Base-by-base conservation (phyloP, 2,113 vertebrate species). In the Macrotis lagotis region DNA sequence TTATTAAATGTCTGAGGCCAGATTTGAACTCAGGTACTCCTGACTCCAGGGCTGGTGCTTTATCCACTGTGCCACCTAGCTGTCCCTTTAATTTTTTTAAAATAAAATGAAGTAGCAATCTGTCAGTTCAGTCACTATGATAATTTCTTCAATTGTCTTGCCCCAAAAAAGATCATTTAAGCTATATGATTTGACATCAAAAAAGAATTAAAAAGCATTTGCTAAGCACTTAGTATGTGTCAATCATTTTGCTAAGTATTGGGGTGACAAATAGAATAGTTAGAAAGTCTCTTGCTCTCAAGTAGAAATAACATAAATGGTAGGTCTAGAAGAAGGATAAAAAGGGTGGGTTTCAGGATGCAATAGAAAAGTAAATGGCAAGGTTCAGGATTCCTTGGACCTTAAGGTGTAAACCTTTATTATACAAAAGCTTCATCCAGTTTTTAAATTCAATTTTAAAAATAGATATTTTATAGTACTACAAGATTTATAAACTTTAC, bases 61-160 rank as follows among this genome's bases (percentile, higher is more conserved):
- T n/a, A n/a, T n/a, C n/a, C n/a, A n/a, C n/a, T n/a, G n/a, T n/a
- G n/a, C n/a, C n/a, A n/a, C n/a, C n/a, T n/a, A n/a, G n/a, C n/a
- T n/a, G n/a, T n/a, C n/a, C n/a, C n/a, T 92, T 83, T 83, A 83
- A n/a, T 22, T 83, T n/a, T 83, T 83, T 44, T 8, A 92, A 50
- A 91, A 96, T 26, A 95, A 96, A 97, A 91, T 37, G 22, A 94
- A 51, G 90, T 83, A 96, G 37, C 48, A 91, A 55, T 3, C 10
- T n/a, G 59, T n/a, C 66, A 90, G 94, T 96, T 96, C 37, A 88
- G 16, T 91, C 6, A 52, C 49, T 88, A 37, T 93, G 19, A 83
- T 44, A 74, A 59, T 66, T 28, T 44, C 7, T 2, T 83, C 44
- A 44, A 16, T 83, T 44, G 6, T 83, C n/a, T 19, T 83, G 22